These are phyloP conservation scores for Agrotis ipsilon DNA, from an alignment of 2,888 invertebrate species.

Conservation along the genomic window DNA sequence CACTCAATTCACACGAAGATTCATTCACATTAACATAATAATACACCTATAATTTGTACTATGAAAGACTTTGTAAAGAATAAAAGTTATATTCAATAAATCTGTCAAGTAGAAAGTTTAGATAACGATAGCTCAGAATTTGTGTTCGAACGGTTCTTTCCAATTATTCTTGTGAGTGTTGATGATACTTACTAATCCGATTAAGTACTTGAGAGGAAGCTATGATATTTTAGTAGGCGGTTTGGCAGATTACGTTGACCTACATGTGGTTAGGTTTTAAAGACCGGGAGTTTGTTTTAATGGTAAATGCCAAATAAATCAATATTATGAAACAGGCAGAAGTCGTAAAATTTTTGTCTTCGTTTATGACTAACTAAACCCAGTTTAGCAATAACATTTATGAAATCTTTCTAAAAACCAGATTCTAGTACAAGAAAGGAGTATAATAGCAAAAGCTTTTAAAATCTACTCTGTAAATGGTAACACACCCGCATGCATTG, in stretches of 20 bases:
- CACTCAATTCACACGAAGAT: conserved; percentile 74
- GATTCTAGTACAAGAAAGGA: background rate
- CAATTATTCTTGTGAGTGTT: conserved; percentile 47
- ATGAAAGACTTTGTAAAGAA: conserved; percentile 62
- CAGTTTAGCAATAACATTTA: background rate
- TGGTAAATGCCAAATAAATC: conserved; percentile 5
- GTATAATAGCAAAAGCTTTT: conserved; percentile 4
- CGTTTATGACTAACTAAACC: too few relatives aligned
- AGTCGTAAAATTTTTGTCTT: too few relatives aligned
- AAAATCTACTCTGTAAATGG: conserved; percentile 4
- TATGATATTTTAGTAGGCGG: conserved; percentile 40
- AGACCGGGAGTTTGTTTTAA: conserved; percentile 30
- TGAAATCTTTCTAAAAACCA: background rate
- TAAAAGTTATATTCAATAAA: conserved; percentile 63
- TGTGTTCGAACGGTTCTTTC: conserved; percentile 52
- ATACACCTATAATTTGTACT: conserved; percentile 67
- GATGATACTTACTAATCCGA: conserved; percentile 58
- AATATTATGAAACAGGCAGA: too few relatives aligned
- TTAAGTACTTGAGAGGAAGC: conserved; percentile 45
- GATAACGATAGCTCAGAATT: conserved; percentile 53
- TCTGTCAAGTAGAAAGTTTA: conserved; percentile 67
- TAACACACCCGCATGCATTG: conserved; percentile 1
- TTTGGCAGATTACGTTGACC: conserved; percentile 47
- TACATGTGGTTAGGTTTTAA: conserved; percentile 46
- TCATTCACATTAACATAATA: conserved; percentile 67